Conservation (phyloP, 2,113 vertebrate genomes). For the Benitochromis conjunctus region DNA sequence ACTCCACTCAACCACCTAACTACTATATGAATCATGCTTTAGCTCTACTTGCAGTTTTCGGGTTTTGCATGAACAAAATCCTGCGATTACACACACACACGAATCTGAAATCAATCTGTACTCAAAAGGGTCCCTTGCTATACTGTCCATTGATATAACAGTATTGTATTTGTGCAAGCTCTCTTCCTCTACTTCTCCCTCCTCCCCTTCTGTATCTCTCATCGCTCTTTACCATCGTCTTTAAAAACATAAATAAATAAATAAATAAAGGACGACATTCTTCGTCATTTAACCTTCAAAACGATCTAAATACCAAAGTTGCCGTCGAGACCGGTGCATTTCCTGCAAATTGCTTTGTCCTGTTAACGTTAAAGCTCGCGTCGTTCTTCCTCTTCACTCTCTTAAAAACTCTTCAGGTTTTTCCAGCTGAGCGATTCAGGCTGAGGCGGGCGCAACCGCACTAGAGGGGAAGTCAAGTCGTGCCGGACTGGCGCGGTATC, state of each 20-base stretch:
- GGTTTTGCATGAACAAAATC: neutral
- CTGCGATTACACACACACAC: neutral
- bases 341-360: constrained; percentile 75
- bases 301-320: constrained; percentile 71
- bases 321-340: constrained; percentile 18
- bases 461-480: constrained; percentile 65
- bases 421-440: constrained; percentile 69
- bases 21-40: constrained; percentile 51
- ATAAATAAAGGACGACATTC: constrained; percentile 64
- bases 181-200: neutral
- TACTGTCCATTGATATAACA: constrained; percentile 39
- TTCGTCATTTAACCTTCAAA: constrained; percentile 69
- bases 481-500: constrained; percentile 64
- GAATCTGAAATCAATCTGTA: neutral
- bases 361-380: constrained; percentile 78
- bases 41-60: constrained; percentile 20
- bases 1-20: constrained; percentile 56
- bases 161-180: constrained; percentile 27
- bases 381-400: constrained; percentile 72
- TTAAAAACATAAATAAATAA: neutral
- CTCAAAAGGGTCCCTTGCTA: neutral
- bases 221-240: neutral
- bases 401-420: constrained; percentile 78
- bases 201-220: neutral
- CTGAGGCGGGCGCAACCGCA: constrained; percentile 67